Evolutionary conservation across 2,113 vertebrate genomes (phyloP), one percentile per base, ranked within the genome.

Genomic region (Oncorhynchus masou): DNA sequence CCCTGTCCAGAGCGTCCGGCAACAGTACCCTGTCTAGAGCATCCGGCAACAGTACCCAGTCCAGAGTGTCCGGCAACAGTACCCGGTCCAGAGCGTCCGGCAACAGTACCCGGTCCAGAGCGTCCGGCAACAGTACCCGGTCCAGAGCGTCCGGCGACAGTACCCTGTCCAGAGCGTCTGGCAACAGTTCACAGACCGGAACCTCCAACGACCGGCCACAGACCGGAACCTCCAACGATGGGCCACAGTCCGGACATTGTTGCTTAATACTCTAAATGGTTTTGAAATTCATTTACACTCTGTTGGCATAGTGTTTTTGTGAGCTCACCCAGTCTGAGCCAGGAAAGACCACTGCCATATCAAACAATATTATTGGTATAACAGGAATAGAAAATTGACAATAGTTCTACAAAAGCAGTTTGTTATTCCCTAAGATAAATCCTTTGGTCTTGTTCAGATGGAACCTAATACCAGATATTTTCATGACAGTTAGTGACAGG

Each of bases 331-430:
- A 29, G 29, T n/a, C 4, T 4, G 0, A 4, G n/a, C 49, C 16
- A 29, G 54, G n/a, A 45, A 74, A 74, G 12, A 62, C 12, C n/a
- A 25, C 62, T 69, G 31, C 31, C 31, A 31, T 31, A 84, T 83
- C 71, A 5, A 84, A 81, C 73, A 72, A 8, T 74, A 72, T 91
- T 87, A 90, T 89, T 88, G 75, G 74, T 78, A 64, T 81, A 81
- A 79, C 77, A 77, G 67, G 65, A 84, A 88, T 82, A 88, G 78
- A 85, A 78, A 89, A 88, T 31, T 1, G 31, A 31, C 31, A 84
- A 85, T 82, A 85, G 65, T 74, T 86, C 75, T 76, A 81, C 68
- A 85, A 90, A 70, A 13, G 70, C 81, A 71, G 67, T 74, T 15
- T 67, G 62, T 13, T 25, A 13, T 66, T 3, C 12, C 13, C 3